Base-by-base conservation (phyloP, 2,113 vertebrate genomes). In the Protomyctophum bolini region DNA sequence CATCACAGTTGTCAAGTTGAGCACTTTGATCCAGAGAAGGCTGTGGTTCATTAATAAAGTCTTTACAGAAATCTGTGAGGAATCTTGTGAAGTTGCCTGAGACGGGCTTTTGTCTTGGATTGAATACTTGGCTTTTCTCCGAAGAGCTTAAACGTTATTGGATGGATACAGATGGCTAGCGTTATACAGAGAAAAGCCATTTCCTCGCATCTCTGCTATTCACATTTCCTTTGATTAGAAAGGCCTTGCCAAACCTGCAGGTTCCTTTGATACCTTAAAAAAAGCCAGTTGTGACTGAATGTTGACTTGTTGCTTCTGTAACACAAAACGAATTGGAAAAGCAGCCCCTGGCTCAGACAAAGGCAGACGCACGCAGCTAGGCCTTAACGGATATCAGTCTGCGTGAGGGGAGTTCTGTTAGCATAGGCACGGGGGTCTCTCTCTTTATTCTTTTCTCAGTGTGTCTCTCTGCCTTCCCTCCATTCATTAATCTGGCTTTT, bases 401-500 rank as follows among this genome's bases (percentile, higher is more conserved):
- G 61, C 47, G 28, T 48, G 66, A 45, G 64, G 45, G 45, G 33
- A 49, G 11, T 11, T 46, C 55, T 66, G 48, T 68, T 6, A 45
- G 51, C 70, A 66, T 54, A 46, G 58, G 45, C 77, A 74, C 65
- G 47, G 50, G 72, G 68, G 66, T 50, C 33, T 68, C 76, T 47
- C 61, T 81, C 75, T 61, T 67, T 78, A 67, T 70, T 21, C 51
- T 21, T 10, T 41, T 63, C 75, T 85, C 75, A 50, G 62, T 62
- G 65, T 12, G 81, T 87, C 56, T 79, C 47, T 41, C 68, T 61
- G 49, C 57, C 33, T 10, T 41, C 59, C 75, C 79, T 78, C 63
- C 52, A 6, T 85, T 90, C 86, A 88, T 92, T 91, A 88, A 88
- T 90, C 88, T 88, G 69, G 52, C 68, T 57, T 91, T 87, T 88